A percentile compares a stretch with the other conserved stretches of the same genome.
Conservation (phyloP, 1,140 invertebrate genomes). For the Riptortus pedestris region DNA sequence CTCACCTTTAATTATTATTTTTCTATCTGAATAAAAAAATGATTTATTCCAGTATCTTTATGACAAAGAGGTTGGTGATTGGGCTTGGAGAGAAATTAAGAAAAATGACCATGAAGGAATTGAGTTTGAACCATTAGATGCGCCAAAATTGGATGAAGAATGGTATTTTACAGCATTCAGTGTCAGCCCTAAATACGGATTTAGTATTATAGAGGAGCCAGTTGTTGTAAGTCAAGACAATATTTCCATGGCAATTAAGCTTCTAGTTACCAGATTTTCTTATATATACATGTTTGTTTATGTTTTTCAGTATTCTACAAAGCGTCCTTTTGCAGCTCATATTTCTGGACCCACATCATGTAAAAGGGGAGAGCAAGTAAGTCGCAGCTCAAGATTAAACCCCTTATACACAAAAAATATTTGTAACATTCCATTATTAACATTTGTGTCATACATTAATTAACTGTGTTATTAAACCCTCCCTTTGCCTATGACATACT, state of each 20-base stretch:
- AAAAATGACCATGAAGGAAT: slow-evolving; percentile 39
- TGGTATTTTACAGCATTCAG: slow-evolving; percentile 42
- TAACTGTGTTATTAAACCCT: too few relatives aligned
- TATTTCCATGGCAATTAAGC: neutral
- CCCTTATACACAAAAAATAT: too few relatives aligned
- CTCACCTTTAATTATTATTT: too few relatives aligned
- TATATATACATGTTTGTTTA: neutral
- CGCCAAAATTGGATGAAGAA: slow-evolving; percentile 38
- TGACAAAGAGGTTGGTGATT: slow-evolving; percentile 39
- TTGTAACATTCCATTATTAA: too few relatives aligned
- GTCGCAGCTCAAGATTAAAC: too few relatives aligned
- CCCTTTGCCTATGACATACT: too few relatives aligned
- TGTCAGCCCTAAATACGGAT: slow-evolving; percentile 39
- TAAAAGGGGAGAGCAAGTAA: slow-evolving; percentile 47
- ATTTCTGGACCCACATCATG: slow-evolving; percentile 43
- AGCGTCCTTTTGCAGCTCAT: slow-evolving; percentile 46
- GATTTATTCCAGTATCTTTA: slow-evolving; percentile 36
- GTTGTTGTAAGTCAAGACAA: slow-evolving; percentile 35
- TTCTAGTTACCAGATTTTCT: too few relatives aligned
- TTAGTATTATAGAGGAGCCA: slow-evolving; percentile 36
- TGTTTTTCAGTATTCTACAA: slow-evolving; percentile 39
- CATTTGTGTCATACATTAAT: too few relatives aligned
- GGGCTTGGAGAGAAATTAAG: slow-evolving; percentile 40
- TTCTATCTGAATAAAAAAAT: neutral
- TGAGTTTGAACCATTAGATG: slow-evolving; percentile 36